A percentile compares a stretch with the other conserved stretches of the same genome.
phyloP scores from a whole-genome alignment of 2,113 vertebrate genomes.

The Morone chrysops region DNA sequence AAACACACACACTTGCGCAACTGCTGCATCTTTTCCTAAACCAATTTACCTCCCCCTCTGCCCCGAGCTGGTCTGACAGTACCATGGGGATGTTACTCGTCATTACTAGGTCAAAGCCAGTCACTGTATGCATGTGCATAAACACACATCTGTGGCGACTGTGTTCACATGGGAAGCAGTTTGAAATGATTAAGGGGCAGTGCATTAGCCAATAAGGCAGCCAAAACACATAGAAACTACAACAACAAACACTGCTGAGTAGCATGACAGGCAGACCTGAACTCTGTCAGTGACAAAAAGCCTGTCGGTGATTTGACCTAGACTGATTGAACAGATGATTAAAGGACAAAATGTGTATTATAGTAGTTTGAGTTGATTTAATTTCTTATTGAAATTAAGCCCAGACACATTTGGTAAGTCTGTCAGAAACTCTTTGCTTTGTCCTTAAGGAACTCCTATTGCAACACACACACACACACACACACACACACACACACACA shows the following conservation, averaged over 20 bases:
- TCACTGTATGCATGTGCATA: background rate
- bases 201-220: background rate
- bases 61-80: background rate
- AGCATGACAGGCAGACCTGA: conserved; percentile 18
- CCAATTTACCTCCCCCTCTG: background rate
- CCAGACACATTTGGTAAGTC: background rate
- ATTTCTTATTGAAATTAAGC: conserved; percentile 3
- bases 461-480: conserved; percentile 17
- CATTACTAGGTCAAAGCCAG: background rate
- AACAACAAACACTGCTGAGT: conserved; percentile 30
- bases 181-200: conserved; percentile 8
- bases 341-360: background rate
- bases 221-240: conserved; percentile 54
- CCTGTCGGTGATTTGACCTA: background rate
- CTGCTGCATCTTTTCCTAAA: background rate
- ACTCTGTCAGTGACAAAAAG: conserved; percentile 13
- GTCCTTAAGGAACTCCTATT: background rate
- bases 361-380: conserved; percentile 2
- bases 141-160: background rate
- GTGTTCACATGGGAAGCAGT: conserved; percentile 37
- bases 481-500: conserved; percentile 2
- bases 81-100: background rate
- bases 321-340: background rate
- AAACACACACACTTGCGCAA: background rate
- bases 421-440: conserved; percentile 27